phyloP scores from a whole-genome alignment of 2,113 vertebrate genomes.

The Athene cunicularia region DNA sequence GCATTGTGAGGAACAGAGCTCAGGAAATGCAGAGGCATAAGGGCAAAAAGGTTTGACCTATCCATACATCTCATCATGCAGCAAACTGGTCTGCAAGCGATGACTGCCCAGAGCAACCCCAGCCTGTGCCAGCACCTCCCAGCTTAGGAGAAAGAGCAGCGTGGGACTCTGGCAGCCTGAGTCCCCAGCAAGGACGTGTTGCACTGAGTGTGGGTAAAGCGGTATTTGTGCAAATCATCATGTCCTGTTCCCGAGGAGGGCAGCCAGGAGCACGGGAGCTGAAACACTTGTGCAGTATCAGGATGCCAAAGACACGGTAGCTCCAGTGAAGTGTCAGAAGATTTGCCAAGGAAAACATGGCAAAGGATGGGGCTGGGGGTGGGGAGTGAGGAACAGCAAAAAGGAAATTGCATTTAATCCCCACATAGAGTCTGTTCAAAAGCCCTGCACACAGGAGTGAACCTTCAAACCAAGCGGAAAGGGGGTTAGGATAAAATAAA shows the following conservation, averaged over 20 bases:
- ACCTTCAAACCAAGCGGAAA: neutral
- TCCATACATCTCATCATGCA: neutral
- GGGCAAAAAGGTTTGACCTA: neutral
- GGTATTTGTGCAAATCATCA: neutral
- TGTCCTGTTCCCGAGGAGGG: neutral
- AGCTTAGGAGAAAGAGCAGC: neutral
- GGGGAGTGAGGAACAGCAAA: neutral
- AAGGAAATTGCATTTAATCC: slow-evolving; percentile 47
- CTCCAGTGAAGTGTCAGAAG: slow-evolving; percentile 27
- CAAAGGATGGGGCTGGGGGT: neutral
- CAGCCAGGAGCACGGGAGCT: neutral
- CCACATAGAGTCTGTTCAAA: neutral
- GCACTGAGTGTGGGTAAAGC: neutral
- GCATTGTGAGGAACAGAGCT: neutral
- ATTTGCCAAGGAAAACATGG: slow-evolving; percentile 68
- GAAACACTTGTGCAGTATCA: slow-evolving; percentile 22
- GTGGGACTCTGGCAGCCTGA: rapidly evolving
- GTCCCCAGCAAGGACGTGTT: neutral
- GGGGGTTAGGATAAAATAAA: slow-evolving; percentile 39
- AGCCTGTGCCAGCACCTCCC: neutral
- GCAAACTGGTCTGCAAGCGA: neutral
- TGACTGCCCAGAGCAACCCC: neutral
- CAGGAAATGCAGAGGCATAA: neutral
- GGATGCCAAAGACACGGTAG: slow-evolving; percentile 17
- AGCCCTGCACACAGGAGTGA: neutral